A percentile compares a stretch with the other conserved stretches of the same genome.
Conservation (phyloP, 1,140 invertebrate genomes). For the Lepidotrigona ventralis region DNA sequence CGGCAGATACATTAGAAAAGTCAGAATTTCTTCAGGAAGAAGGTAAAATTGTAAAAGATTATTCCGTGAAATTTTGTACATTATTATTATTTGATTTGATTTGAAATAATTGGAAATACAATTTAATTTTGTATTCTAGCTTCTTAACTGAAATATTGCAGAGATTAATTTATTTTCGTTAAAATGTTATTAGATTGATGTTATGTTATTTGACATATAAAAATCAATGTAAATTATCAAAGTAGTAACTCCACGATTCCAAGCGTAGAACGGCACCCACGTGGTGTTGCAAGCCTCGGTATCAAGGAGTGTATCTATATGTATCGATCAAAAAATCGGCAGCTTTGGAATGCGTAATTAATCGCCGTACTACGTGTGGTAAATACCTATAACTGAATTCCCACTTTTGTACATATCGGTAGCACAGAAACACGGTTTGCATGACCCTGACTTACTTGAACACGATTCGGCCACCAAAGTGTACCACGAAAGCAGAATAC, state of each 20-base stretch:
- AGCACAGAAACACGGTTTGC: slow-evolving; percentile 45
- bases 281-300: neutral
- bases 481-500: slow-evolving; percentile 37
- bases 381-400: slow-evolving; percentile 28
- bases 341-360: slow-evolving; percentile 27
- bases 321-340: slow-evolving; percentile 16
- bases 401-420: slow-evolving; percentile 38
- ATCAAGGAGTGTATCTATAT: neutral
- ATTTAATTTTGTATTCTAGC: neutral
- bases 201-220: neutral
- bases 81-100: neutral
- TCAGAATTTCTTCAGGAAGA: neutral
- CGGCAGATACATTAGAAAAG: neutral
- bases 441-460: slow-evolving; percentile 51
- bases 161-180: neutral
- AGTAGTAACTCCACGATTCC: neutral
- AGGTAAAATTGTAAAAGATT: neutral
- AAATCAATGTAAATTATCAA: neutral
- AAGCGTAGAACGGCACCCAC: neutral
- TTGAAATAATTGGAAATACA: neutral
- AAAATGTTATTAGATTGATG: neutral
- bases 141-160: neutral
- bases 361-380: neutral
- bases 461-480: slow-evolving; percentile 45
- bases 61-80: neutral